These are phyloP conservation scores for Apis florea DNA, from an alignment of 1,140 invertebrate genomes.

Conservation along the genomic window DNA sequence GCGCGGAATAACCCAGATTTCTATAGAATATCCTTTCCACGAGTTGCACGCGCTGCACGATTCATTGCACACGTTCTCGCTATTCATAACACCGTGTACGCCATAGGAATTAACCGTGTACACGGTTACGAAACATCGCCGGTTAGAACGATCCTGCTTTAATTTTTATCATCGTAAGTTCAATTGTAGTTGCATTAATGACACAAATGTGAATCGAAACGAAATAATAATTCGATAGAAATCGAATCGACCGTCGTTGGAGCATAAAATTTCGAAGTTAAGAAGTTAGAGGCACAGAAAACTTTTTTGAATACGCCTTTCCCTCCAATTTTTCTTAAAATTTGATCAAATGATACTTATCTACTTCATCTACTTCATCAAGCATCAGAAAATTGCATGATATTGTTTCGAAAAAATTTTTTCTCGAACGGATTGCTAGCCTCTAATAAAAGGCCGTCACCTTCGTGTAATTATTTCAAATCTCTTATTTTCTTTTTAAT, in stretches of 20 bases:
- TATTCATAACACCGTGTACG: conserved; percentile 7
- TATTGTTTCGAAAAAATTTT: background rate
- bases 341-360: too few species aligned
- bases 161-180: background rate
- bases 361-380: too few species aligned
- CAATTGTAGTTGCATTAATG: background rate
- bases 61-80: conserved; percentile 16
- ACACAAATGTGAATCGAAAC: background rate
- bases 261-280: too few species aligned
- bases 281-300: too few species aligned
- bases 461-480: background rate
- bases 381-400: too few species aligned
- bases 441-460: too few species aligned
- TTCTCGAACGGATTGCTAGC: background rate
- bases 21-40: conserved; percentile 12
- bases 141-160: background rate
- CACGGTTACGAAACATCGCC: background rate
- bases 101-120: conserved; percentile 4
- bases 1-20: conserved; percentile 13
- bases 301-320: too few species aligned
- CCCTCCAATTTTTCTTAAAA: too few species aligned
- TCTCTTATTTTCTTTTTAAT: background rate
- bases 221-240: background rate
- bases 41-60: conserved; percentile 6
- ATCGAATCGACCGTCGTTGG: background rate